phyloP scores from a whole-genome alignment of 2,888 invertebrate species.

The Patella caerulea region DNA sequence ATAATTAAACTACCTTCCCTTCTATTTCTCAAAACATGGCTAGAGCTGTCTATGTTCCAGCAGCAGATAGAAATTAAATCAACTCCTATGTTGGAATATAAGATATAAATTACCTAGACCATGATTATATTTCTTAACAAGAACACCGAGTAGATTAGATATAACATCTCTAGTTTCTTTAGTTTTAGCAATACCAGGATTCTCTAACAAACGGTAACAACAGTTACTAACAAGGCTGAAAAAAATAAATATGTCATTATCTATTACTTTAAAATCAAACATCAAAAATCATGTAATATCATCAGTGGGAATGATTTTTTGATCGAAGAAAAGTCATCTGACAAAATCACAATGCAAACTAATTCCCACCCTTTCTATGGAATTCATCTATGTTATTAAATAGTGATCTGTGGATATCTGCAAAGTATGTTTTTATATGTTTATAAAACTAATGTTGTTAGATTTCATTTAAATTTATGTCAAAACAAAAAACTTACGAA shows the following conservation, averaged over 20 bases:
- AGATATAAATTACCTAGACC: slow-evolving; percentile 74
- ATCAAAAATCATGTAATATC: no score
- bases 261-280: no score
- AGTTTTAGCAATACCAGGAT: slow-evolving; percentile 61
- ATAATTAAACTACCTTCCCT: no score
- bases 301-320: no score
- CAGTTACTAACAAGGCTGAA: slow-evolving; percentile 80
- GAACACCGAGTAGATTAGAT: slow-evolving; percentile 84
- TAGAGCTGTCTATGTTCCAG: neutral
- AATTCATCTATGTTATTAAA: no score
- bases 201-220: slow-evolving; percentile 79
- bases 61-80: neutral
- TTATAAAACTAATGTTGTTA: slow-evolving; percentile 8
- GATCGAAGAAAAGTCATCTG: no score
- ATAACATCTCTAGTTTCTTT: slow-evolving; percentile 81
- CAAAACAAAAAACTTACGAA: neutral
- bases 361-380: no score
- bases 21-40: no score
- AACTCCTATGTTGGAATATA: neutral
- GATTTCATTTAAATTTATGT: neutral
- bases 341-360: no score
- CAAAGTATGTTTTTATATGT: no score
- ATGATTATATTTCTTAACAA: slow-evolving; percentile 88
- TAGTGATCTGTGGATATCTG: no score
- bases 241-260: slow-evolving; percentile 14